Percentiles rank a stretch among this genome's conserved stretches.
Conservation (phyloP, 2,113 vertebrate genomes). For the Ptilonorhynchus violaceus region DNA sequence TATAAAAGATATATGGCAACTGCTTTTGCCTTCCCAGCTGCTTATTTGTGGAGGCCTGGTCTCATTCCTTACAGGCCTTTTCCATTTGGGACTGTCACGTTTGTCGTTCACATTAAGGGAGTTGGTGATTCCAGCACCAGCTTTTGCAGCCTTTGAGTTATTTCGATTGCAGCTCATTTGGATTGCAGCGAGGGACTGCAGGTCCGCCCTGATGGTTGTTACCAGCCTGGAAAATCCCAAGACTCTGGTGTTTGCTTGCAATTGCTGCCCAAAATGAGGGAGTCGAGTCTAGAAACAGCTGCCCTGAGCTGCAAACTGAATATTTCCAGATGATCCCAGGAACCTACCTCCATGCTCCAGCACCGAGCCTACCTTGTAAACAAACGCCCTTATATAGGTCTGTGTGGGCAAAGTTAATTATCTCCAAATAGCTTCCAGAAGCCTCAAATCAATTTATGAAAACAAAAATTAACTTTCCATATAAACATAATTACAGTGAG, state of each 20-base stretch:
- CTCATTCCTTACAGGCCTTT: not conserved
- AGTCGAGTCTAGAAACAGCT: not conserved
- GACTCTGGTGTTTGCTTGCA: not conserved
- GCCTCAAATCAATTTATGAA: conserved; percentile 78
- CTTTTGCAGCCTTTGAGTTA: not conserved
- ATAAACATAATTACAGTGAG: conserved; percentile 77
- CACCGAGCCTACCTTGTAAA: conserved; percentile 48
- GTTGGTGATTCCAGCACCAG: not conserved
- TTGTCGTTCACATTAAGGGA: not conserved
- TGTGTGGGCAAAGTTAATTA: conserved; percentile 74
- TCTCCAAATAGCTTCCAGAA: conserved; percentile 75
- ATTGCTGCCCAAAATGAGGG: not conserved
- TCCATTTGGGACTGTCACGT: not conserved
- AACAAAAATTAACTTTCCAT: conserved; percentile 78
- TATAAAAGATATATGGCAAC: not conserved
- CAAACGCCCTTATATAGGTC: conserved; percentile 43
- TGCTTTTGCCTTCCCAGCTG: not conserved
- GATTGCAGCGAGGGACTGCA: not conserved
- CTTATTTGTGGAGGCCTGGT: not conserved
- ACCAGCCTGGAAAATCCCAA: not conserved
- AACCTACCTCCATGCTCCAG: not conserved
- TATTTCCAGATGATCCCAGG: conserved; percentile 42
- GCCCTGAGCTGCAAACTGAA: not conserved
- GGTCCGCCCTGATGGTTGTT: not conserved
- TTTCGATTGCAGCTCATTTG: not conserved